Percentiles rank a stretch among this genome's conserved stretches.
These are phyloP conservation scores for Pristionchus maxplancki DNA, from an alignment of 2,888 invertebrate species.

Conservation along the genomic window DNA sequence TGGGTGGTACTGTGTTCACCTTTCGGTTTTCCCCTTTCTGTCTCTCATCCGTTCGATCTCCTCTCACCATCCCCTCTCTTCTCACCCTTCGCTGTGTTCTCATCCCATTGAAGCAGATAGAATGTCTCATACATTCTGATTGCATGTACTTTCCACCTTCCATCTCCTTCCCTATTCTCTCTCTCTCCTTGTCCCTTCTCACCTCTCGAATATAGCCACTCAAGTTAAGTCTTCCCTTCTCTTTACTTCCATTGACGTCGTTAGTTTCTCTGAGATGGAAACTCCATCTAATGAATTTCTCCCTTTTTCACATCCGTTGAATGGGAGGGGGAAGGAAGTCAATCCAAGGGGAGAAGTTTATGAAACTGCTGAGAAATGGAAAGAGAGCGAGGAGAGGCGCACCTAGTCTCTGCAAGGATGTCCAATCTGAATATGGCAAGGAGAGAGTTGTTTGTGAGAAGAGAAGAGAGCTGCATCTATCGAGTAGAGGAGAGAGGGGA, in stretches of 20 bases:
- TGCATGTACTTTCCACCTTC: background rate
- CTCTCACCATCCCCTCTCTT: background rate
- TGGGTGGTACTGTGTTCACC: background rate
- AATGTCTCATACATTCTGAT: background rate
- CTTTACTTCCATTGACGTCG: background rate
- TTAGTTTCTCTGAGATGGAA: background rate
- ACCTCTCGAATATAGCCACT: conserved; percentile 9
- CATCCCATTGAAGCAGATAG: background rate
- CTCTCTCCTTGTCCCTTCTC: conserved; percentile 3
- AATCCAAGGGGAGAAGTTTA: background rate
- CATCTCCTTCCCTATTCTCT: background rate
- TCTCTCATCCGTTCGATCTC: background rate
- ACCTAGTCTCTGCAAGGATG: background rate
- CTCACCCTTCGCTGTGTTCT: background rate
- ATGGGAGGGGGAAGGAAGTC: background rate
- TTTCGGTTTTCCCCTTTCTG: background rate
- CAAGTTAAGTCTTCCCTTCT: background rate
- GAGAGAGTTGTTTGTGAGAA: background rate
- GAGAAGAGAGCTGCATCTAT: conserved; percentile 44
- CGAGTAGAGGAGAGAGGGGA: conserved; percentile 53
- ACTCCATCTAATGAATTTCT: conserved; percentile 12
- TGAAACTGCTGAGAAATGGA: background rate
- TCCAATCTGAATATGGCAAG: conserved; percentile 14
- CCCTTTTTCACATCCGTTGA: conserved; percentile 3
- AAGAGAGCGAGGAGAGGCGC: background rate